Evolutionary conservation across 1,140 invertebrate species (phyloP), one percentile per base, ranked within the genome.

Genomic region (Diorhabda sublineata): DNA sequence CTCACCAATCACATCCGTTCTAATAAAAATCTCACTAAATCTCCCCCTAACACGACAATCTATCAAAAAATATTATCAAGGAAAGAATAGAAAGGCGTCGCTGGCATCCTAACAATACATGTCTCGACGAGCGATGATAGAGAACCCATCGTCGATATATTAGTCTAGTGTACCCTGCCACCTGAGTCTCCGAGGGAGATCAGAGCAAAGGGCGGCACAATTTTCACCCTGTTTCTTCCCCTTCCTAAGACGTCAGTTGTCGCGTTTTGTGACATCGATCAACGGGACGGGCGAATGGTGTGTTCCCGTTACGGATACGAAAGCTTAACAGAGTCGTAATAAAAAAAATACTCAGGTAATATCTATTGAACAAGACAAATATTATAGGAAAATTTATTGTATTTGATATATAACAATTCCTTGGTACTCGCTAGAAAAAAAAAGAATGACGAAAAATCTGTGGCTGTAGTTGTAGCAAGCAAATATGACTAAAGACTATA

Each of bases 221-320:
- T 52, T 52, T 52, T 52, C 47, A n/a, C 47, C 61, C 43, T 7
- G 26, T 42, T 42, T 60, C 26, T 45, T 62, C 45, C 61, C 7
- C 42, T 43, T 43, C 44, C 45, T 42, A 9, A 41, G 44, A 11
- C 45, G 61, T 62, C 61, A 62, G 8, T 62, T 11, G 61, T n/a
- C 61, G 61, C 42, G 44, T n/a, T 62, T 62, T 43, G 43, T 43
- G 61, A 62, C 61, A 62, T 62, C 44, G 61, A 62, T 62, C 61
- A 62, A 62, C 61, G 61, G 61, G 58, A n/a, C 44, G 5, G 61
- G 43, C 47, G 61, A 62, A 26, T 26, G 26, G 26, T 26, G 26
- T 26, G 26, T 26, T 26, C 26, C 26, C 26, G 26, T 62, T 62
- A 62, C 42, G 44, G 4, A 62, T 62, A n/a, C 42, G 61, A n/a